A percentile compares a stretch with the other conserved stretches of the same genome.
These are phyloP conservation scores for Tryphoninae sp. DNA, from an alignment of 2,888 invertebrate genomes.

Conservation along the genomic window DNA sequence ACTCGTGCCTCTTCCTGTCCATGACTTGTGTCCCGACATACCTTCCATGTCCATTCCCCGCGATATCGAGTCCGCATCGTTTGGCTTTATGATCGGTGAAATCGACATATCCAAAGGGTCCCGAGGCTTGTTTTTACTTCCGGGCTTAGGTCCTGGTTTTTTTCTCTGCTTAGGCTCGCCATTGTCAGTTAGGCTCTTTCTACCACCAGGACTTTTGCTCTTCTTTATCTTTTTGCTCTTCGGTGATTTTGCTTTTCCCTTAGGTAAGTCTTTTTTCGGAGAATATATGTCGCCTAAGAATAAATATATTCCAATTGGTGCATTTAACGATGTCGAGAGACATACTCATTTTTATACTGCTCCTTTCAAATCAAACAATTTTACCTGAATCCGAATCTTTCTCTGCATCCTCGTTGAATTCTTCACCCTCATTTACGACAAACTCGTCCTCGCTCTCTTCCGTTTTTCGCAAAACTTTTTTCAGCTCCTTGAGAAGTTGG, in stretches of 20 bases:
- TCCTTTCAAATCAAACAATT: neutral
- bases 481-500: conserved; percentile 78
- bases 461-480: conserved; percentile 80
- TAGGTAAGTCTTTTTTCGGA: conserved; percentile 75
- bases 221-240: conserved; percentile 74
- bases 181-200: conserved; percentile 74
- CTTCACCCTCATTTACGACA: conserved; percentile 82
- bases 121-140: conserved; percentile 77
- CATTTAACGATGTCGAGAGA: neutral
- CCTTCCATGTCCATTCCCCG: conserved; percentile 61
- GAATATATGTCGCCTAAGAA: conserved; percentile 77
- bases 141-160: conserved; percentile 80
- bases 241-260: conserved; percentile 76
- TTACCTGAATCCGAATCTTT: conserved; percentile 80
- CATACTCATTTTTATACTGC: neutral
- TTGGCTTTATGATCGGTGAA: conserved; percentile 68
- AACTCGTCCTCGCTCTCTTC: conserved; percentile 83
- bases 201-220: conserved; percentile 73
- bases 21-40: conserved; percentile 9
- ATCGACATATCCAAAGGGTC: conserved; percentile 67
- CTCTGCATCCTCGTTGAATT: conserved; percentile 80
- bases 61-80: conserved; percentile 66
- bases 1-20: neutral
- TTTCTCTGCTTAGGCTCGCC: conserved; percentile 77
- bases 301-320: neutral